Conservation (phyloP, 1,140 invertebrate species). For the Drosophila pachea region DNA sequence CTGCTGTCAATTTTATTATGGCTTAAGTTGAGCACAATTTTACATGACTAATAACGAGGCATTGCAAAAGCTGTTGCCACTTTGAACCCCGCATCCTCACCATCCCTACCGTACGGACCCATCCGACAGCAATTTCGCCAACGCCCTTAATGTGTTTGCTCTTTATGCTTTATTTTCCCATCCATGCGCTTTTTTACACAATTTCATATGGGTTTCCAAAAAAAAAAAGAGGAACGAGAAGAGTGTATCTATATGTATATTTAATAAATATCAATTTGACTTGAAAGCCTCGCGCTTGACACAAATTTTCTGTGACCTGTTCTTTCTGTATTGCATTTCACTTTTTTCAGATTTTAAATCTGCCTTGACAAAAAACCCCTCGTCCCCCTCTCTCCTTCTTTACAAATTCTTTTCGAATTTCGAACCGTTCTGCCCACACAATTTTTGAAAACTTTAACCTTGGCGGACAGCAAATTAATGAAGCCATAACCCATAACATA, state of each 20-base stretch:
- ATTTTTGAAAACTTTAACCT: too few species aligned
- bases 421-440: too few species aligned
- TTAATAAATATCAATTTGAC: slow-evolving; percentile 58
- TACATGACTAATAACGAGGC: slow-evolving; percentile 68
- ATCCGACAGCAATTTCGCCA: background rate
- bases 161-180: slow-evolving; percentile 15
- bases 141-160: slow-evolving; percentile 37
- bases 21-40: slow-evolving; percentile 62
- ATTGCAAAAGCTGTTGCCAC: slow-evolving; percentile 42
- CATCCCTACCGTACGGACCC: background rate
- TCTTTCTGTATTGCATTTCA: background rate
- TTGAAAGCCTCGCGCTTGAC: slow-evolving; percentile 43
- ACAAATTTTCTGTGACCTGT: slow-evolving; percentile 5
- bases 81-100: slow-evolving; percentile 7
- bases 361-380: slow-evolving; percentile 4
- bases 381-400: too few species aligned
- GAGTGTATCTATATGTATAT: slow-evolving; percentile 28
- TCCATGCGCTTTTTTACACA: slow-evolving; percentile 14
- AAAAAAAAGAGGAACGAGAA: background rate
- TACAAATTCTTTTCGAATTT: too few species aligned
- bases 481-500: too few species aligned
- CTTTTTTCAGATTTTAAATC: slow-evolving; percentile 14
- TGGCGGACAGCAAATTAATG: too few species aligned
- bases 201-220: slow-evolving; percentile 23
- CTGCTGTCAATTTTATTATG: slow-evolving; percentile 65